Evolutionary conservation across 2,797 vertebrate species (phyloP), one percentile per base, ranked within the genome.

Genomic region (Tiaroga cobitis): DNA sequence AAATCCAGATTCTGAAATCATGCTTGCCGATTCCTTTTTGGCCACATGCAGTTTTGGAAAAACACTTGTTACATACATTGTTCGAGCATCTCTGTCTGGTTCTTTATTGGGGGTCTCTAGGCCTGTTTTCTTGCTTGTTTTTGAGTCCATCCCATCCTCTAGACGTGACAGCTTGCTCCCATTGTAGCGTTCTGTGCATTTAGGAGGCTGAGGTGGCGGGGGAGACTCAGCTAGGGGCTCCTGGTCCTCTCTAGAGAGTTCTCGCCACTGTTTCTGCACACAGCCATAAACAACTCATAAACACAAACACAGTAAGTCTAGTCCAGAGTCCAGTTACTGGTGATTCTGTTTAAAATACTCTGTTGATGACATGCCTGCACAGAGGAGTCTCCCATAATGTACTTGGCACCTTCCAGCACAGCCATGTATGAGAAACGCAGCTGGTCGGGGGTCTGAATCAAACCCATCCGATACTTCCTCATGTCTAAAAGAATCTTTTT

Each of bases 361-460:
- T 43, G 11, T 13, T 34, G 70, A 59, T 68, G 34, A 74, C 56
- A 67, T 91, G 98, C 98, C 95, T 98, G 97, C 89, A 97, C 95
- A 0, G 97, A 97, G 0, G 96, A 92, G 88, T 99, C 97, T 51
- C 97, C 97, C 96, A 96, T 97, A 84, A 98, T 98, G 92, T 93
- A 97, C 87, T 97, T 99, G 89, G 97, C 96, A 41, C 98, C 98
- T 88, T 99, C 97, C 0, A 97, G 96, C 49, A 99, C 97, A 34
- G 98, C 97, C 81, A 98, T 87, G 93, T 98, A 99, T 73, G 98
- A 99, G 93, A 99, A 99, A 1, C 98, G 97, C 63, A 99, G 96
- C 93, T 99, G 98, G 88, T 99, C 97, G 0, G 97, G 97, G 0
- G 98, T 99, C 93, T 99, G 98, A 90, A 99, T 99, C 61, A 99